Evolutionary conservation across 2,888 invertebrate genomes (phyloP), one percentile per base, ranked within the genome.

Genomic region (Melikaiella ostensackeni): DNA sequence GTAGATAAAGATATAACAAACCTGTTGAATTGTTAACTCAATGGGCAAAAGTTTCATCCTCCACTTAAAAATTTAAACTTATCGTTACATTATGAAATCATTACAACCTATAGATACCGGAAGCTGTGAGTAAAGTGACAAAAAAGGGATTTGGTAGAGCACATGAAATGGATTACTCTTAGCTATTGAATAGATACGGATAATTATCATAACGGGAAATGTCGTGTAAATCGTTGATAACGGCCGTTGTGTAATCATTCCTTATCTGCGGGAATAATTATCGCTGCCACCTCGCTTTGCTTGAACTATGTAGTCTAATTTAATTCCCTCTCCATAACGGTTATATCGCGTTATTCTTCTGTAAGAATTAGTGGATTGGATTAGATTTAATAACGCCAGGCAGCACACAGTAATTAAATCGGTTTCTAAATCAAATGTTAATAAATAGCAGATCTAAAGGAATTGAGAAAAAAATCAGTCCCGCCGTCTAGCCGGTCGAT

Each of bases 121-220:
- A 70, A 70, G 70, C 50, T 46, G 50, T 11, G n/a, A 50, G 30
- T 8, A 19, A 33, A 70, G 46, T 70, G 42, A 66, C 27, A 24
- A 42, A 66, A 70, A 50, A 50, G 50, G 70, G 70, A 50, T 70
- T 70, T 46, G 50, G 70, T 70, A 70, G 50, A 70, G 50, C 30
- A 50, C 70, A 70, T 46, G 50, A 70, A 50, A 70, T 50, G 70
- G 30, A 70, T 70, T 70, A 33, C 46, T 50, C n/a, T 46, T 50
- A n/a, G 33, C 50, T 50, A 16, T 70, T 70, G 50, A 79, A 79
- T 75, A 82, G 80, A 80, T 82, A 80, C 78, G 64, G 80, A 78
- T 77, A 78, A 80, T 82, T 79, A 82, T 79, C 61, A 76, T 82
- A 82, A 82, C 82, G 82, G 80, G 77, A 80, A 76, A 75, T 66